phyloP scores from a whole-genome alignment of 2,888 invertebrate genomes.

The Herminia tarsipennalis region DNA sequence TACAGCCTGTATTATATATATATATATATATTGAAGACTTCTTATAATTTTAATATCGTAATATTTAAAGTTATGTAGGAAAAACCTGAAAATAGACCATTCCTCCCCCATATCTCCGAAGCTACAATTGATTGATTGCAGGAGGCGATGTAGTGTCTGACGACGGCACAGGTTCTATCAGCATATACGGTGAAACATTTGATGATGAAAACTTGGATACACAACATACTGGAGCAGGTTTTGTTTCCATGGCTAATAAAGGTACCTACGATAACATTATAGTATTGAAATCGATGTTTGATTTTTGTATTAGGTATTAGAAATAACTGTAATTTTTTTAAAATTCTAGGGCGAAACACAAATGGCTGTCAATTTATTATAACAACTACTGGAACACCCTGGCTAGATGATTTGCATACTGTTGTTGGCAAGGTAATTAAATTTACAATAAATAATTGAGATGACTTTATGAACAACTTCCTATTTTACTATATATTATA shows the following conservation, averaged over 20 bases:
- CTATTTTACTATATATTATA: no score
- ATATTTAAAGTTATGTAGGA: no score
- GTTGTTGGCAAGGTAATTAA: conserved; percentile 93
- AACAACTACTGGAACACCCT: conserved; percentile 94
- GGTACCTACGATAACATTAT: conserved; percentile 61
- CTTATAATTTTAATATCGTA: no score
- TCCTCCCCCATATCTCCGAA: no score
- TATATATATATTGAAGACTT: no score
- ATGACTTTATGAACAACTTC: no score
- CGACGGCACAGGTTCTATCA: conserved; percentile 93
- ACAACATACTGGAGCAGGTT: conserved; percentile 92
- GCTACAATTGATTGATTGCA: conserved; percentile 63
- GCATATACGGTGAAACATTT: conserved; percentile 94
- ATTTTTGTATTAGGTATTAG: neutral
- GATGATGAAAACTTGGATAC: conserved; percentile 94
- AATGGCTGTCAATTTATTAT: conserved; percentile 98
- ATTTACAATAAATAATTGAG: no score
- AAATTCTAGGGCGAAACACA: conserved; percentile 89
- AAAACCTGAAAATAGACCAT: no score
- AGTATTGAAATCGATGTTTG: no score
- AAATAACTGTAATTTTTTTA: neutral
- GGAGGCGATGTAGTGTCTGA: conserved; percentile 94
- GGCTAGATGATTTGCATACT: conserved; percentile 95
- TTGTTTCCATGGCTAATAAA: conserved; percentile 96
- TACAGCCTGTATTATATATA: no score